Base-by-base conservation (phyloP, 2,888 invertebrate species). In the Tholera decimalis region DNA sequence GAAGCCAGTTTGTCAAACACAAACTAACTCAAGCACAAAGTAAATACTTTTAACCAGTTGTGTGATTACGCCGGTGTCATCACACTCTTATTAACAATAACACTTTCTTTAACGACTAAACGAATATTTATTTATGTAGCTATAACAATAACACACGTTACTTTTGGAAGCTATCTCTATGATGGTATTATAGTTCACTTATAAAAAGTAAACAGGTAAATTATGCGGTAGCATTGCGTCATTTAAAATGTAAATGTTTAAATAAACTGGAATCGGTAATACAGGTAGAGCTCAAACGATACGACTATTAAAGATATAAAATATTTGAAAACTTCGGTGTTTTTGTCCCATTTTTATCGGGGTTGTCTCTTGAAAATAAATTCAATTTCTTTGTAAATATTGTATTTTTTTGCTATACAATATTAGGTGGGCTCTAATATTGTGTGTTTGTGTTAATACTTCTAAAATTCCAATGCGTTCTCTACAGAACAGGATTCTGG, bases 31-130 rank as follows among this genome's bases (percentile, higher is more conserved):
- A 43, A 61, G 4, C n/a, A 41, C 22, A 11, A 5, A 56, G 9
- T n/a, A 30, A 39, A 8, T 30, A 22, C n/a, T n/a, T n/a, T n/a
- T 15, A 62, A 56, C 56, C 51, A 41, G 54, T 46, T 50, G 20
- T 35, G 53, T 33, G 24, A 43, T 43, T 18, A 46, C 15, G n/a
- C n/a, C n/a, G 49, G 43, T 20, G 46, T 47, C 35, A 35, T 64
- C 41, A 47, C 24, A 55, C 30, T 37, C n/a, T 46, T 49, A 28
- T 41, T 64, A 44, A 62, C 55, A 41, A 69, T 62, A 69, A 73
- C 70, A 79, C 70, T 74, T 75, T 78, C 73, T 24, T 73, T 43
- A 33, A 57, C 44, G 50, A 58, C 54, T 44, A 39, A 63, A 68
- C 39, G 63, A 68, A 73, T 73, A 63, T 63, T 57, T 46, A n/a